These are phyloP conservation scores for Callyntrura sp. DNA, from an alignment of 2,888 invertebrate genomes.

Conservation along the genomic window DNA sequence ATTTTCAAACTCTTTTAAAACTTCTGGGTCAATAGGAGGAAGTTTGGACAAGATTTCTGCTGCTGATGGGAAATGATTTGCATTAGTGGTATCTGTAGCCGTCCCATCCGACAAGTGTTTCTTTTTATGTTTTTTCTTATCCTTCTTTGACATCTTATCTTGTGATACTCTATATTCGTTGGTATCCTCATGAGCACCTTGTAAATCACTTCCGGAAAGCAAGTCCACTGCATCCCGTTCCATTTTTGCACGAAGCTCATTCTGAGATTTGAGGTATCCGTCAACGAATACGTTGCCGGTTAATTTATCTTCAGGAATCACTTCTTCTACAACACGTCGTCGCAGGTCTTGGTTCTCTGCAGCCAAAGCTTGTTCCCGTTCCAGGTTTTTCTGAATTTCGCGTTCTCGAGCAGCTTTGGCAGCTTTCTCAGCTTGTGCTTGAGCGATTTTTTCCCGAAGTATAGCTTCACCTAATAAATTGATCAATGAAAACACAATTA, in stretches of 20 bases:
- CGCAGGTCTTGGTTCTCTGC: slow-evolving; percentile 33
- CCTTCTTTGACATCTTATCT: slow-evolving; percentile 50
- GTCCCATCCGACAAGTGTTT: slow-evolving; percentile 33
- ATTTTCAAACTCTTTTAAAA: slow-evolving; percentile 86
- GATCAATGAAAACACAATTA: no score
- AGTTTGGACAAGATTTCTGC: slow-evolving; percentile 89
- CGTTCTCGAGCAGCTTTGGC: slow-evolving; percentile 64
- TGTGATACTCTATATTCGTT: slow-evolving; percentile 13
- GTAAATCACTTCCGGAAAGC: slow-evolving; percentile 54
- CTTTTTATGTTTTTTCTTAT: slow-evolving; percentile 66
- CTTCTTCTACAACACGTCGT: slow-evolving; percentile 7
- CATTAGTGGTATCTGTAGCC: slow-evolving; percentile 45
- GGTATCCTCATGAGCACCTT: slow-evolving; percentile 62
- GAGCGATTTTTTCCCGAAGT: slow-evolving; percentile 72
- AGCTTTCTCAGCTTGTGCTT: slow-evolving; percentile 75
- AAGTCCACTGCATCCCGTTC: slow-evolving; percentile 73
- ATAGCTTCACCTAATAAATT: slow-evolving; percentile 63
- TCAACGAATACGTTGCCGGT: slow-evolving; percentile 77
- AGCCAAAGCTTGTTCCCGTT: slow-evolving; percentile 23
- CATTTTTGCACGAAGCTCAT: slow-evolving; percentile 78
- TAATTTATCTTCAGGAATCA: slow-evolving; percentile 54
- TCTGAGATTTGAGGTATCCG: slow-evolving; percentile 79
- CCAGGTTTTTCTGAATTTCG: slow-evolving; percentile 41
- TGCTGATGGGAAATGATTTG: slow-evolving; percentile 85
- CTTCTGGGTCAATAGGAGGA: slow-evolving; percentile 89